Evolutionary conservation across 1,140 invertebrate genomes (phyloP), one percentile per base, ranked within the genome.

Genomic region (Drosophila cardini): DNA sequence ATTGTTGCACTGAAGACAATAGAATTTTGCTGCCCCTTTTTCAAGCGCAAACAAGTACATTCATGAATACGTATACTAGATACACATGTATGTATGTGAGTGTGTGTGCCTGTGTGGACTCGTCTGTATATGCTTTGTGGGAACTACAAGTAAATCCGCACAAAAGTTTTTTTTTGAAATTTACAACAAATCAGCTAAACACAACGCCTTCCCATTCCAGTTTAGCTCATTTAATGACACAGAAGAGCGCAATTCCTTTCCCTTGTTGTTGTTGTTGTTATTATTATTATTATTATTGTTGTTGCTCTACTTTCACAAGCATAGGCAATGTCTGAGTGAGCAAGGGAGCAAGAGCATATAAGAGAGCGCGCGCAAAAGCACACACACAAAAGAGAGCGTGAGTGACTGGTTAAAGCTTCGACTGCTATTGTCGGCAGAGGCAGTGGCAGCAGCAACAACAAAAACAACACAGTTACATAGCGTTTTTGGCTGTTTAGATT

Each of bases 301-400:
- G 42, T 36, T 78, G 83, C 75, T 79, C 83, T 68, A 83, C 84
- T 86, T 86, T 86, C 79, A 85, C 75, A 72, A 38, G 21, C 52
- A 36, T 34, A 34, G 34, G 15, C 50, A 16, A 13, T 16, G 61
- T 53, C 21, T 18, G 63, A 52, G 65, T 16, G 15, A 34, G 43
- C 9, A 38, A 9, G 21, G 30, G 43, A 36, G 45, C 21, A 26
- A 1, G 43, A 45, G 13, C 5, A 34, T 26, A 48, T 50, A 45
- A 52, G 81, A 70, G 62, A 65, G 13, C 30, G 43, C 18, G 61
- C 15, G 21, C 13, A 30, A 1, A 36, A 32, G 18, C n/a, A 32
- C 11, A 16, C 15, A 63, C 36, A 55, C n/a, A 6, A 58, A 38
- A 50, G 80, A 72, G 69, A 56, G 79, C 2, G 43, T 46, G 45